A percentile compares a stretch with the other conserved stretches of the same genome.
Evolutionary conservation across 2,797 vertebrate species (phyloP).

Genomic region (Amblyraja radiata): DNA sequence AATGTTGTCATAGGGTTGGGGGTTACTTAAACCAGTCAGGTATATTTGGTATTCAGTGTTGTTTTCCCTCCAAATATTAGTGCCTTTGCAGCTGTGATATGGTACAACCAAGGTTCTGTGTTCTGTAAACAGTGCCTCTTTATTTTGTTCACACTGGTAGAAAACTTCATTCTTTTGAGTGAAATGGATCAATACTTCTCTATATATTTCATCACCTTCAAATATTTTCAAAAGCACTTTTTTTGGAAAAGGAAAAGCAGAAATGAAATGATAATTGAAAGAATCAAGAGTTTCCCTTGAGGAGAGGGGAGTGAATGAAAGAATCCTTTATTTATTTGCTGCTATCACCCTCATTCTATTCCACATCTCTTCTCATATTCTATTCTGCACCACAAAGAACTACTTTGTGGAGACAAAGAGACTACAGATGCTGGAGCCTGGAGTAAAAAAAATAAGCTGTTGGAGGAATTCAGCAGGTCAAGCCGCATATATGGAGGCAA

Average conservation of each 20-base stretch:
- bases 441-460: no score
- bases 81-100: constrained; percentile 26
- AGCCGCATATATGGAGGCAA: no score
- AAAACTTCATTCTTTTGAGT: background rate
- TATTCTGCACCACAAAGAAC: background rate
- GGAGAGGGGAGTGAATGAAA: background rate
- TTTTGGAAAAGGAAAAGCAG: background rate
- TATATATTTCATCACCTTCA: background rate
- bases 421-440: no score
- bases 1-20: constrained; percentile 7
- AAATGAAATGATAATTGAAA: background rate
- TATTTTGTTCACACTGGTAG: constrained; percentile 13
- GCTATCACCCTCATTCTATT: background rate
- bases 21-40: background rate
- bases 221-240: background rate
- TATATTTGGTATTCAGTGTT: background rate
- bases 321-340: background rate
- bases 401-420: no score
- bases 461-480: no score
- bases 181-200: background rate
- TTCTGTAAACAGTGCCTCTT: background rate
- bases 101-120: background rate
- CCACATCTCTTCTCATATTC: background rate
- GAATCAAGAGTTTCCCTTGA: background rate
- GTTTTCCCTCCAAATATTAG: background rate